Conservation (phyloP, 2,113 vertebrate species). For the Australoheros scitulus region DNA sequence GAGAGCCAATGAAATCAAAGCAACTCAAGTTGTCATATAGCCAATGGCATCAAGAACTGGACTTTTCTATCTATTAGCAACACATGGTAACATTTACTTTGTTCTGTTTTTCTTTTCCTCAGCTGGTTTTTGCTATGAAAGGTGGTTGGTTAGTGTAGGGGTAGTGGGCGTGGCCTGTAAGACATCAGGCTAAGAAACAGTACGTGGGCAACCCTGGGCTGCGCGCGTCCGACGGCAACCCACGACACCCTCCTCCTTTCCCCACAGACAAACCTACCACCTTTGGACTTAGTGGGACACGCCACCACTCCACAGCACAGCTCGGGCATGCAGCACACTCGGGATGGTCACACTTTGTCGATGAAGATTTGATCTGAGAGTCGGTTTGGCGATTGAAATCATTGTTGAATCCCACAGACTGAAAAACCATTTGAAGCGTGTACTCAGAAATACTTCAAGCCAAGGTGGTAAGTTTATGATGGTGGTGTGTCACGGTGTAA, state of each 20-base stretch:
- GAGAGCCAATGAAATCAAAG: slow-evolving; percentile 69
- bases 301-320: slow-evolving; percentile 60
- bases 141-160: slow-evolving; percentile 89
- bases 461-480: slow-evolving; percentile 58
- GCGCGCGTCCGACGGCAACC: slow-evolving; percentile 83
- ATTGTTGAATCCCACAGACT: slow-evolving; percentile 41
- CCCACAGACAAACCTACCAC: slow-evolving; percentile 40
- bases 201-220: slow-evolving; percentile 85
- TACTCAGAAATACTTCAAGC: slow-evolving; percentile 60
- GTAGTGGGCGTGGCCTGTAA: slow-evolving; percentile 96
- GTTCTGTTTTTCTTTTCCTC: slow-evolving; percentile 72
- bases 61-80: slow-evolving; percentile 92
- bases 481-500: slow-evolving; percentile 51
- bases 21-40: slow-evolving; percentile 84
- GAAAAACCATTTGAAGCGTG: slow-evolving; percentile 54
- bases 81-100: slow-evolving; percentile 95
- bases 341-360: slow-evolving; percentile 58
- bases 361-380: slow-evolving; percentile 44
- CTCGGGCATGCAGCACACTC: slow-evolving; percentile 70
- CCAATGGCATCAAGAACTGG: slow-evolving; percentile 87
- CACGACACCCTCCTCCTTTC: not conserved
- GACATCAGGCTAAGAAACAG: slow-evolving; percentile 95
- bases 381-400: slow-evolving; percentile 20
- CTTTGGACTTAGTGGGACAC: slow-evolving; percentile 44
- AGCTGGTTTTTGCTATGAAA: slow-evolving; percentile 86